Evolutionary conservation across 2,113 vertebrate genomes (phyloP).

Genomic region (Mobula hypostoma): DNA sequence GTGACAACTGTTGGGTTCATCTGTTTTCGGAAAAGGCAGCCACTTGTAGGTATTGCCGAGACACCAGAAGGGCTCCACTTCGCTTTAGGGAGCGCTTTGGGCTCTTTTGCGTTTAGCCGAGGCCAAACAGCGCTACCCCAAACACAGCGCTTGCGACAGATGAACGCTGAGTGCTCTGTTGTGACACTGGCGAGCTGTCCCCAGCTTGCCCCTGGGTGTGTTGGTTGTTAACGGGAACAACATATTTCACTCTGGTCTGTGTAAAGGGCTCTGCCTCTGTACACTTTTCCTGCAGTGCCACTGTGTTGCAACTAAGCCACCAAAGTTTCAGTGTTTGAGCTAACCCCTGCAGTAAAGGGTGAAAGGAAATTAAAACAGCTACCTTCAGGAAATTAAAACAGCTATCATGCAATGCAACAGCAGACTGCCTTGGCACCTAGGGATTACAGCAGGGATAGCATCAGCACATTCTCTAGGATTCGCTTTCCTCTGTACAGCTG

Average conservation of each 20-base stretch:
- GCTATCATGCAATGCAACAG: neutral
- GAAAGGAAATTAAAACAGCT: neutral
- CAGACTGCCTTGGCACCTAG: neutral
- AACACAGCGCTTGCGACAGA: neutral
- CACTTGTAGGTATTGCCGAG: neutral
- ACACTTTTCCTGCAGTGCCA: neutral
- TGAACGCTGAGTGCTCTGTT: neutral
- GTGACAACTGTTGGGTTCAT: neutral
- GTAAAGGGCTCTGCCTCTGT: too few species aligned
- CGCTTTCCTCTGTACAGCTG: neutral
- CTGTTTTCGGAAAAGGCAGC: neutral
- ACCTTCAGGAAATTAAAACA: neutral
- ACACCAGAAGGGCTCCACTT: neutral
- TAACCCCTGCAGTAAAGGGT: neutral
- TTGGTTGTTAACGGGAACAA: too few species aligned
- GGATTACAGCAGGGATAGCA: neutral
- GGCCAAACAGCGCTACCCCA: too few species aligned
- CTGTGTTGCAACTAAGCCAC: too few species aligned
- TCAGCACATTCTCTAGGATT: neutral
- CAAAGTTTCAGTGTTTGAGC: too few species aligned
- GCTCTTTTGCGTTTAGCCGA: too few species aligned
- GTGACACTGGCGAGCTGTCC: too few species aligned
- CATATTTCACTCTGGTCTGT: neutral
- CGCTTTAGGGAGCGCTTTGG: too few species aligned
- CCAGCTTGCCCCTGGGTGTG: too few species aligned